Percentiles rank a stretch among this genome's conserved stretches.
phyloP scores from a whole-genome alignment of 2,797 vertebrate genomes.

The Sebastes minor region DNA sequence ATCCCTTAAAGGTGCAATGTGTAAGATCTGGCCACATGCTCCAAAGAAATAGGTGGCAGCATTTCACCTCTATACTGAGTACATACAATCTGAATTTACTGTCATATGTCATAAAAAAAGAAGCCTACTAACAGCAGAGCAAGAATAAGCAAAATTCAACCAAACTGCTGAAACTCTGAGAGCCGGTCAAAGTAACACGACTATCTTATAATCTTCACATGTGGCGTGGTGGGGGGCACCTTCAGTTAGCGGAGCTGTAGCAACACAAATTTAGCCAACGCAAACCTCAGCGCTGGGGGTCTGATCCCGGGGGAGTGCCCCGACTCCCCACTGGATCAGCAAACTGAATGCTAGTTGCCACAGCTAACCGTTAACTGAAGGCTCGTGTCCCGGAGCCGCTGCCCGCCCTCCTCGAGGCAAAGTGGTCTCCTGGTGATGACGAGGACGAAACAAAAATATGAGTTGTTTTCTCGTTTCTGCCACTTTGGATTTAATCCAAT shows the following conservation, averaged over 20 bases:
- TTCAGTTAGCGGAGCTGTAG: background rate
- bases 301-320: background rate
- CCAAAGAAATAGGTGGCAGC: background rate
- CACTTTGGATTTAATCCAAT: background rate
- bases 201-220: too few species aligned
- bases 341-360: background rate
- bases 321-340: too few species aligned
- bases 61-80: background rate
- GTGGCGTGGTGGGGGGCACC: too few species aligned
- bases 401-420: background rate
- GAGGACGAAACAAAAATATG: background rate
- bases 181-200: too few species aligned
- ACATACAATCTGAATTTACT: background rate
- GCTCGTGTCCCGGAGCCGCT: background rate
- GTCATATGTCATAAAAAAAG: background rate
- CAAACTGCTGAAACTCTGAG: too few species aligned
- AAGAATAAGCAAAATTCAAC: too few species aligned
- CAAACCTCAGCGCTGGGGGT: background rate
- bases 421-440: background rate
- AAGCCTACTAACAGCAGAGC: background rate
- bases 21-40: background rate
- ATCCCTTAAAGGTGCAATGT: background rate
- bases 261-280: too few species aligned
- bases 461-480: background rate
- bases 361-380: background rate